phyloP scores from a whole-genome alignment of 1,140 invertebrate genomes.

The Tribolium castaneum region DNA sequence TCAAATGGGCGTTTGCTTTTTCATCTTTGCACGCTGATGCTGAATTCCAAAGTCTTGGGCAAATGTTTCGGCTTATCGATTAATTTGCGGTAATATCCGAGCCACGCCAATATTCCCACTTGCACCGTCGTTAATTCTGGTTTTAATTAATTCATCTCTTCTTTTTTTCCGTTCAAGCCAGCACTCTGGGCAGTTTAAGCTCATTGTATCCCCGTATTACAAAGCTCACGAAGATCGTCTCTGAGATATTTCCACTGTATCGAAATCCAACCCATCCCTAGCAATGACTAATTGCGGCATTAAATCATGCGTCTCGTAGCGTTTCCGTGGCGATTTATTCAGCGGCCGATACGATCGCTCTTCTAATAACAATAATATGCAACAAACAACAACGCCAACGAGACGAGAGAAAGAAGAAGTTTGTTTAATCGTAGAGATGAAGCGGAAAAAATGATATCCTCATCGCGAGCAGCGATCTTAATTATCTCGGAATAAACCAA shows the following conservation, averaged over 20 bases:
- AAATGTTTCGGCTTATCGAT: too few relatives aligned
- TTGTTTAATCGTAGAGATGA: slow-evolving; percentile 20
- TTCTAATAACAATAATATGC: slow-evolving; percentile 36
- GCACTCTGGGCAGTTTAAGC: background rate
- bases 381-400: slow-evolving; percentile 21
- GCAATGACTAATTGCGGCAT: slow-evolving; percentile 21
- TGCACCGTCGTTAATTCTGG: background rate
- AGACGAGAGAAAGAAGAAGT: slow-evolving; percentile 31
- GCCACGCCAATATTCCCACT: background rate
- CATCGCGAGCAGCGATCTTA: slow-evolving; percentile 32
- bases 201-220: background rate
- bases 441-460: slow-evolving; percentile 15
- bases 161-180: background rate
- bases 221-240: background rate
- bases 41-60: too few relatives aligned
- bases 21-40: too few relatives aligned
- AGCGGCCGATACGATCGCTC: slow-evolving; percentile 22
- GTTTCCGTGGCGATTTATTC: slow-evolving; percentile 33
- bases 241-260: slow-evolving; percentile 12
- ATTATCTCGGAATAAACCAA: slow-evolving; percentile 26
- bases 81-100: background rate
- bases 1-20: too few relatives aligned
- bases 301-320: slow-evolving; percentile 33
- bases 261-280: slow-evolving; percentile 26
- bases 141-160: background rate